Evolutionary conservation across 1,140 invertebrate species (phyloP), one percentile per base, ranked within the genome.

Genomic region (Apolygus lucorum): DNA sequence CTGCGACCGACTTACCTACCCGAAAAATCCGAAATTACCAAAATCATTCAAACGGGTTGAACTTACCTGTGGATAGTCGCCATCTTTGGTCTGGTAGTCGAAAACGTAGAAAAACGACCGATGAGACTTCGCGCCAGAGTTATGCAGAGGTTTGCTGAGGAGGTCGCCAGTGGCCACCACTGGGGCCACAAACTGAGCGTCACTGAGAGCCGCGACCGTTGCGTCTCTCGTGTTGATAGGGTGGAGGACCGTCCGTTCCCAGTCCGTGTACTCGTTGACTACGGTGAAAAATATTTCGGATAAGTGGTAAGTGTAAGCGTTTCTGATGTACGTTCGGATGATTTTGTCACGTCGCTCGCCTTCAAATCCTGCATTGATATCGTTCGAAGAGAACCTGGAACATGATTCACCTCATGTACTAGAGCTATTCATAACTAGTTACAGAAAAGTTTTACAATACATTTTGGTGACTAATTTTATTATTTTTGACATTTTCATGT

Each of bases 261-360:
- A 98, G 78, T 98, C 93, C 11, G 93, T 96, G 77, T 99, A 99
- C 75, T 98, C 95, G 77, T 98, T 98, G 42, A 96, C 90, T 25
- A 94, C 81, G 49, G 96, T 97, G 76, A 96, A 94, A 80, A 95
- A 96, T 78, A 99, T 97, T 80, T 99, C 95, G 75, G 93, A 95
- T 72, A 96, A 84, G 79, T 98, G 95, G 81, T 93, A 96, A 69
- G 87, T 90, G 81, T 94, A 96, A 28, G 93, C 87, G 79, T 98
- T 98, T 65, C 95, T 84, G 17, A 94, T 90, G 76, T 98, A 93
- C 8, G 95, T 97, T 73, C 95, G 85, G 73, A 98, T 87, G 75
- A 97, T 95, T 78, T 90, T 88, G 77, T 95, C 92, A 70, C 95
- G 86, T 70, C 92, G 82, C 69, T 92, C 89, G 54, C 91, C 89